phyloP scores from a whole-genome alignment of 2,113 vertebrate species.

The Gorsachius goisagi region DNA sequence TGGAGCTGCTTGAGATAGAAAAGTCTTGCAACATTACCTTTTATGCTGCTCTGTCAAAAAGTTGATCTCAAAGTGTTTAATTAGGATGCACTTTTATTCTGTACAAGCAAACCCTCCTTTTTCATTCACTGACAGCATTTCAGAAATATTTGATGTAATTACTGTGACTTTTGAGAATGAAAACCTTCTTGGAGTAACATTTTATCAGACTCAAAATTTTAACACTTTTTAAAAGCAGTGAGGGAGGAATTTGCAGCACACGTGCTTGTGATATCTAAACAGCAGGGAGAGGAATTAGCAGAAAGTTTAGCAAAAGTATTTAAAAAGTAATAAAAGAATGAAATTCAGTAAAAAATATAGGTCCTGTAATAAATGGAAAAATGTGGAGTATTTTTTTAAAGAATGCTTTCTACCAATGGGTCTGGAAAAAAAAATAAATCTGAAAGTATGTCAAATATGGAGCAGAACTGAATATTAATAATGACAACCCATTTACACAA shows the following conservation, averaged over 20 bases:
- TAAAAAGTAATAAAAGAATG: background rate
- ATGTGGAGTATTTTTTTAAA: background rate
- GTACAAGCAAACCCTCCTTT: background rate
- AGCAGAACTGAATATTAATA: background rate
- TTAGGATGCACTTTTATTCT: background rate
- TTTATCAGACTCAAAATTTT: background rate
- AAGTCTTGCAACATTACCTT: background rate
- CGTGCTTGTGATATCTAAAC: background rate
- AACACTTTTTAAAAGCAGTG: background rate
- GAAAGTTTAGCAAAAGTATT: background rate
- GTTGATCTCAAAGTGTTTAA: background rate
- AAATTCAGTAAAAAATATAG: background rate
- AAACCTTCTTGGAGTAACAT: background rate
- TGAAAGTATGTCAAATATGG: background rate
- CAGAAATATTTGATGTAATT: background rate
- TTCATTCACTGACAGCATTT: background rate
- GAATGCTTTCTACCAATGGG: background rate
- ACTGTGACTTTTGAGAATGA: background rate
- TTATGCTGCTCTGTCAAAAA: background rate
- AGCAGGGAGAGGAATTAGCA: background rate
- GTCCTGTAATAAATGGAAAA: background rate
- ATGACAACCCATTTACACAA: background rate
- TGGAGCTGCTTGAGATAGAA: background rate
- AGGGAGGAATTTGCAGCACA: background rate
- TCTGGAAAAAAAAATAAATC: background rate